These are phyloP conservation scores for Cactoblastis cactorum DNA, from an alignment of 2,888 invertebrate species.

Conservation along the genomic window DNA sequence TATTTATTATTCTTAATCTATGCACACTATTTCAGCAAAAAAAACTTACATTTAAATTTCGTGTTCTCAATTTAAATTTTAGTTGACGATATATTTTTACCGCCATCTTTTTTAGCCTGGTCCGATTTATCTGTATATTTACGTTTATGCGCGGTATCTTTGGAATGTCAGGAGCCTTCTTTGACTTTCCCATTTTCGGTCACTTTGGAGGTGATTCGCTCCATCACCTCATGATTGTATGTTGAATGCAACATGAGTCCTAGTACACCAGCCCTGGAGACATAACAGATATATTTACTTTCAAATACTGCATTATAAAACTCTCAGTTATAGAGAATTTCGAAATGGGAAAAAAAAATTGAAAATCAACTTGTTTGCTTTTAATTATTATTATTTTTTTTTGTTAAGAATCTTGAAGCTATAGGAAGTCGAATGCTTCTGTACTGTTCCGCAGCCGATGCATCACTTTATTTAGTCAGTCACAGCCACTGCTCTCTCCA, in stretches of 20 bases:
- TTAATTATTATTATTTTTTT: too few species aligned
- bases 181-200: constrained; percentile 63
- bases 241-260: constrained; percentile 98
- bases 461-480: too few species aligned
- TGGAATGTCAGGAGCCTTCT: constrained; percentile 53
- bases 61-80: background rate
- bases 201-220: constrained; percentile 69
- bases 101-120: background rate
- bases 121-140: background rate
- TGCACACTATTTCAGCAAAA: background rate
- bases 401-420: too few species aligned
- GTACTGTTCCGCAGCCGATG: too few species aligned
- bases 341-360: too few species aligned
- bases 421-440: too few species aligned
- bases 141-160: background rate
- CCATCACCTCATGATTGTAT: constrained; percentile 95
- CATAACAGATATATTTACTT: background rate
- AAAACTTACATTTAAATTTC: background rate
- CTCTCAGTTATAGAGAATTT: too few species aligned
- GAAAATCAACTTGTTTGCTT: too few species aligned
- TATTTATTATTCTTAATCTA: background rate
- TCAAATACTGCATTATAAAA: too few species aligned
- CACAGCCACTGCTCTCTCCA: too few species aligned
- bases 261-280: constrained; percentile 90
- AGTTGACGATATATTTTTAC: too few species aligned